phyloP scores from a whole-genome alignment of 2,888 invertebrate species.

The Salpingus planirostris region DNA sequence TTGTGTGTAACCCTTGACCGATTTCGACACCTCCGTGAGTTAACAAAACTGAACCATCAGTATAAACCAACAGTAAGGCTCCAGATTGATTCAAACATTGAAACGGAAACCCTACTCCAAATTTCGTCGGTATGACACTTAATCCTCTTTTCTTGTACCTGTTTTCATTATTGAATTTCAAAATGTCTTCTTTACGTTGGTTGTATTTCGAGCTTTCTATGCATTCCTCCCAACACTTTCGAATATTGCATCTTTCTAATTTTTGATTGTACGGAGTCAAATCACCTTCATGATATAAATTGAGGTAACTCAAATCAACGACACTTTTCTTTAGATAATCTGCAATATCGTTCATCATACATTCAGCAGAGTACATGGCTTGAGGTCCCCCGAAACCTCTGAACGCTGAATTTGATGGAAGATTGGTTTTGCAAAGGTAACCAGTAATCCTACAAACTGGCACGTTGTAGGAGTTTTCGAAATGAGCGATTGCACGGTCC shows the following conservation, averaged over 20 bases:
- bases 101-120: slow-evolving; percentile 73
- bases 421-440: slow-evolving; percentile 76
- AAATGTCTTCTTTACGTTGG: slow-evolving; percentile 49
- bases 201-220: slow-evolving; percentile 55
- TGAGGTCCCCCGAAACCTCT: slow-evolving; percentile 89
- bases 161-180: slow-evolving; percentile 56
- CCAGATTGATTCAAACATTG: slow-evolving; percentile 76
- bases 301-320: slow-evolving; percentile 58
- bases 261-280: slow-evolving; percentile 68
- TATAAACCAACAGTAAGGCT: slow-evolving; percentile 79
- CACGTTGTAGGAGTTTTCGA: slow-evolving; percentile 75
- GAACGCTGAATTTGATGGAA: slow-evolving; percentile 89
- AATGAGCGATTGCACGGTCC: slow-evolving; percentile 75
- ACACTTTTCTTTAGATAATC: slow-evolving; percentile 55
- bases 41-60: slow-evolving; percentile 79
- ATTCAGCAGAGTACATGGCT: slow-evolving; percentile 80
- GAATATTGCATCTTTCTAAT: slow-evolving; percentile 62
- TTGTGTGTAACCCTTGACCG: slow-evolving; percentile 94
- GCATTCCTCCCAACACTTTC: slow-evolving; percentile 73
- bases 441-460: slow-evolving; percentile 64
- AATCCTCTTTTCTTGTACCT: slow-evolving; percentile 79
- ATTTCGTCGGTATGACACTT: slow-evolving; percentile 72
- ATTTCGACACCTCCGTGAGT: slow-evolving; percentile 94
- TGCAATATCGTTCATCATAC: slow-evolving; percentile 69
- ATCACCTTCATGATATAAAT: slow-evolving; percentile 74